phyloP scores from a whole-genome alignment of 2,797 vertebrate genomes.

The Odontamblyopus rebecca region DNA sequence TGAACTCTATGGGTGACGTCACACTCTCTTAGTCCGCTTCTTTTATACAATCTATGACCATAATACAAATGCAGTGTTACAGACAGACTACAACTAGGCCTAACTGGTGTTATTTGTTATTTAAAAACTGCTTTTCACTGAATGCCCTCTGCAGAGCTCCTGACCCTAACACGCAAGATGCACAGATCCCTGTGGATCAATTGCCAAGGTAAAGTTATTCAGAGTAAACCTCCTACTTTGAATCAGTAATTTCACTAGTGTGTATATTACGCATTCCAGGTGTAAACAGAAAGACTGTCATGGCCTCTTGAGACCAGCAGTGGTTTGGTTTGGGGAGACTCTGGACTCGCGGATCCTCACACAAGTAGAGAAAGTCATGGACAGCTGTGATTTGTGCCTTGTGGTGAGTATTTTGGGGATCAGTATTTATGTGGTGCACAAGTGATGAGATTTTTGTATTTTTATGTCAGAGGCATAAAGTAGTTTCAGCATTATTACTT shows the following conservation, averaged over 20 bases:
- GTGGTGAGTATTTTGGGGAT: conserved; percentile 76
- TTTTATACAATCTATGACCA: no score
- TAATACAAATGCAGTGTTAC: background rate
- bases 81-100: background rate
- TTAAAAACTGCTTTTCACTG: background rate
- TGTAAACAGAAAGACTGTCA: conserved; percentile 83
- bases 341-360: conserved; percentile 84
- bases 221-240: conserved; percentile 3
- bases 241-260: conserved; percentile 18
- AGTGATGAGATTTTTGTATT: background rate
- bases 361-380: conserved; percentile 83
- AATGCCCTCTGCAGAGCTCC: conserved; percentile 79
- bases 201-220: conserved; percentile 83
- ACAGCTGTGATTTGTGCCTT: conserved; percentile 91
- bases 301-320: conserved; percentile 90
- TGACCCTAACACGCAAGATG: conserved; percentile 82
- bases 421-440: background rate
- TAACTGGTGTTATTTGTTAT: background rate
- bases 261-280: conserved; percentile 65
- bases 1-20: no score
- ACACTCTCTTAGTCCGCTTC: no score
- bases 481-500: no score
- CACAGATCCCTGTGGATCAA: conserved; percentile 81
- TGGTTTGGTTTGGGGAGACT: conserved; percentile 96
- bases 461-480: no score